phyloP scores from a whole-genome alignment of 2,888 invertebrate genomes.

The Macropis europaea region DNA sequence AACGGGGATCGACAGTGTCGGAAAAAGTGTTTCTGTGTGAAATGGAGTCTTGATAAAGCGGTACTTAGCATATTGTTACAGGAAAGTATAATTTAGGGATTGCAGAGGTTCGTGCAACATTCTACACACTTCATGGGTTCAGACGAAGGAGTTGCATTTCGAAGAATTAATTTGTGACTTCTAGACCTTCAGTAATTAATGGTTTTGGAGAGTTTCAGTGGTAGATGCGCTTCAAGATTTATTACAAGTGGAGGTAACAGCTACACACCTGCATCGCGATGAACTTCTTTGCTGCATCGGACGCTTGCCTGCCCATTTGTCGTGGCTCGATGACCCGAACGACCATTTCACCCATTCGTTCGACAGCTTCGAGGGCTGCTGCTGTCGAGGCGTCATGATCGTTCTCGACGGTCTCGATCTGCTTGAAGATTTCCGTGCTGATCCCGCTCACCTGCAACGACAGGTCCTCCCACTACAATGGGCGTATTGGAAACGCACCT shows the following conservation, averaged over 20 bases:
- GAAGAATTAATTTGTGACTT: not conserved
- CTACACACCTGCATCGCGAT: constrained; percentile 86
- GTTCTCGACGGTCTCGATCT: constrained; percentile 97
- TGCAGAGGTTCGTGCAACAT: not conserved
- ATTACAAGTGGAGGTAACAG: not conserved
- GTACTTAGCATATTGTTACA: not conserved
- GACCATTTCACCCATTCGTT: constrained; percentile 96
- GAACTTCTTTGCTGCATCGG: constrained; percentile 93
- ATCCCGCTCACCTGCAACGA: constrained; percentile 93
- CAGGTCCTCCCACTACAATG: constrained; percentile 65
- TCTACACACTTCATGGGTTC: not conserved
- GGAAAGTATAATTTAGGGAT: not conserved
- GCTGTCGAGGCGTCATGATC: constrained; percentile 96
- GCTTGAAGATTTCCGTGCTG: constrained; percentile 97
- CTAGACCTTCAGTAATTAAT: not conserved
- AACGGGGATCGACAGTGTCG: not conserved
- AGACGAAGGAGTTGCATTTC: not conserved
- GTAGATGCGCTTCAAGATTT: not conserved
- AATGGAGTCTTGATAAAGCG: not conserved
- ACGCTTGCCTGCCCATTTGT: constrained; percentile 92
- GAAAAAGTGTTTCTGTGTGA: not conserved
- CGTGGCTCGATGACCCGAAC: constrained; percentile 94
- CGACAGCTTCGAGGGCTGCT: constrained; percentile 95
- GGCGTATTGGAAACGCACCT: not conserved
- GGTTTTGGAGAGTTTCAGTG: no score